phyloP scores from a whole-genome alignment of 2,113 vertebrate genomes.

The Urocynchramus pylzowi region DNA sequence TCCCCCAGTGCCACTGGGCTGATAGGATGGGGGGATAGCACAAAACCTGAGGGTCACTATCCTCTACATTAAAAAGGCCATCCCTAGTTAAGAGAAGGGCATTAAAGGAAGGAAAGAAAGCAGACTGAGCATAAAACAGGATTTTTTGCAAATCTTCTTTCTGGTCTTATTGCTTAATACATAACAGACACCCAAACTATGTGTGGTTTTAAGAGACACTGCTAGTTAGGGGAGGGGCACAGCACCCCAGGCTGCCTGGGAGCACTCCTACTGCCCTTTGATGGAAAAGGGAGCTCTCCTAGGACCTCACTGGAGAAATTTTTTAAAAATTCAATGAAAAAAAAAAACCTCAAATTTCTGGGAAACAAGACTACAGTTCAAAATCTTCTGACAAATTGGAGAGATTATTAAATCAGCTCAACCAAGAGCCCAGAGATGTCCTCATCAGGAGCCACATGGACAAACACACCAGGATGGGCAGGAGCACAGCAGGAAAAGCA shows the following conservation, averaged over 20 bases:
- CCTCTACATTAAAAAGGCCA: neutral
- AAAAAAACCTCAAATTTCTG: neutral
- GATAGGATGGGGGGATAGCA: neutral
- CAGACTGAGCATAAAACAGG: neutral
- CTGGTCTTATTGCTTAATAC: neutral
- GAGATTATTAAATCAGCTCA: neutral
- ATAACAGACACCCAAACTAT: neutral
- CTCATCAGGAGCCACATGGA: neutral
- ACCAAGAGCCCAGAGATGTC: neutral
- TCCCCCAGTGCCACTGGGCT: neutral
- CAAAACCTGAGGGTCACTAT: neutral
- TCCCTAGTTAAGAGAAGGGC: neutral
- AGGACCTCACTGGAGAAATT: accelerated
- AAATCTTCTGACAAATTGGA: neutral
- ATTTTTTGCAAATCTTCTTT: neutral
- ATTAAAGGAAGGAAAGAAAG: neutral
- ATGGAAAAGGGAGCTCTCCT: neutral
- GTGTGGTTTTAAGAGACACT: neutral
- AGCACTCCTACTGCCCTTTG: neutral
- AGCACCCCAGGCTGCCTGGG: neutral
- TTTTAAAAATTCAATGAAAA: neutral
- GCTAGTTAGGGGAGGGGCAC: neutral
- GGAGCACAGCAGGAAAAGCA: neutral
- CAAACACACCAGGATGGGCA: neutral
- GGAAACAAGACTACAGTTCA: neutral